Evolutionary conservation across 2,113 vertebrate genomes (phyloP).

Genomic region (Galbula dea): DNA sequence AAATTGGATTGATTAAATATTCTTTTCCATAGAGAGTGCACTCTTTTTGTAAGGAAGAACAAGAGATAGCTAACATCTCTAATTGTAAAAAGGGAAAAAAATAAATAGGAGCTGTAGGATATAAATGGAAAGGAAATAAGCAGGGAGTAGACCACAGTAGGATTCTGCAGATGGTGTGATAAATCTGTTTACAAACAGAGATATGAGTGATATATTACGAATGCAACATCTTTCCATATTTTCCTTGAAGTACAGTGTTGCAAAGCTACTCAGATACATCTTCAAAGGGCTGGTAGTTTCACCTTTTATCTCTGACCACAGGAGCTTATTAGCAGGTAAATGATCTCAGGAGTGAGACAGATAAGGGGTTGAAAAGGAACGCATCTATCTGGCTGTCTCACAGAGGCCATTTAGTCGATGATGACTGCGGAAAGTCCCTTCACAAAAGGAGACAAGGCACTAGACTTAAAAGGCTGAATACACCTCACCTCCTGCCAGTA

Average conservation of each 20-base stretch:
- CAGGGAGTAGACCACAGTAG: not conserved
- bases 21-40: not conserved
- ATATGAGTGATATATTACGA: constrained; percentile 2
- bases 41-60: not conserved
- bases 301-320: not conserved
- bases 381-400: not conserved
- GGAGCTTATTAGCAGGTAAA: constrained; percentile 19
- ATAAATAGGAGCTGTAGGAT: not conserved
- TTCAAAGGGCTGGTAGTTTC: not conserved
- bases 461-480: not conserved
- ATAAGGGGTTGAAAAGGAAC: not conserved
- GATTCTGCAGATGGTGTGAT: constrained; percentile 27
- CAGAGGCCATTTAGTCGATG: not conserved
- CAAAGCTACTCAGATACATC: not conserved
- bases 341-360: not conserved
- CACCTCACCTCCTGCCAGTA: not conserved
- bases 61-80: not conserved
- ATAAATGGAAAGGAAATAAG: constrained; percentile 22
- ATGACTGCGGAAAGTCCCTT: not conserved
- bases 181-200: constrained; percentile 61
- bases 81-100: not conserved
- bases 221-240: not conserved
- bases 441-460: not conserved
- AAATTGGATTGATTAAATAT: constrained; percentile 13
- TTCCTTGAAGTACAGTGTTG: not conserved